phyloP scores from a whole-genome alignment of 2,797 vertebrate genomes.

The Stomatorhinus walkeri region DNA sequence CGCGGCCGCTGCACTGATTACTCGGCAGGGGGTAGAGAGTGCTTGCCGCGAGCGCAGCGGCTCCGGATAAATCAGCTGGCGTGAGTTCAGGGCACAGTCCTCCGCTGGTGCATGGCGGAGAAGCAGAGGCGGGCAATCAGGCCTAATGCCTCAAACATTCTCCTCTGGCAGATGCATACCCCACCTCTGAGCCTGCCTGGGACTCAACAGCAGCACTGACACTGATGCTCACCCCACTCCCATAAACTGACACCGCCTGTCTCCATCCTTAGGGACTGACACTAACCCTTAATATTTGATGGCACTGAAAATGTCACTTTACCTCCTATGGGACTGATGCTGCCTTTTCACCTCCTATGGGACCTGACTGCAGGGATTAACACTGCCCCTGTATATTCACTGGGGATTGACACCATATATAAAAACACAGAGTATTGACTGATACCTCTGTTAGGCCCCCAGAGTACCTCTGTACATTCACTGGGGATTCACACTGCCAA shows the following conservation, averaged over 20 bases:
- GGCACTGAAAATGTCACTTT: neutral
- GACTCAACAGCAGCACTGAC: neutral
- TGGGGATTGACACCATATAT: neutral
- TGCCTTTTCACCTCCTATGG: neutral
- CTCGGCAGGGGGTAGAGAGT: neutral
- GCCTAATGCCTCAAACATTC: neutral
- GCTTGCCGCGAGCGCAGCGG: slow-evolving; percentile 1
- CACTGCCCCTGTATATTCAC: slow-evolving; percentile 4
- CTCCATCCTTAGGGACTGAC: neutral
- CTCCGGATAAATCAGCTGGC: slow-evolving; percentile 77
- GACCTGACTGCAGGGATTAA: neutral
- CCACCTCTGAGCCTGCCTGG: neutral
- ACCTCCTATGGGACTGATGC: neutral
- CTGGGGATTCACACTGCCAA: neutral
- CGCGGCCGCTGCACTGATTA: slow-evolving; percentile 4
- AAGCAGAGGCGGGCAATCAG: slow-evolving; percentile 77
- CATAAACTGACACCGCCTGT: neutral
- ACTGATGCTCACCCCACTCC: neutral
- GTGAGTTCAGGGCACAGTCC: slow-evolving; percentile 75
- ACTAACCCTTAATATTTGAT: neutral
- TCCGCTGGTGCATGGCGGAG: slow-evolving; percentile 76
- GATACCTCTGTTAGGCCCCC: neutral
- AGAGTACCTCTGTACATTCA: neutral
- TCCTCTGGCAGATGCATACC: neutral
- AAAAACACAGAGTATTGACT: neutral